Evolutionary conservation across 1,140 invertebrate species (phyloP), one percentile per base, ranked within the genome.

Genomic region (Teleopsis dalmanni): DNA sequence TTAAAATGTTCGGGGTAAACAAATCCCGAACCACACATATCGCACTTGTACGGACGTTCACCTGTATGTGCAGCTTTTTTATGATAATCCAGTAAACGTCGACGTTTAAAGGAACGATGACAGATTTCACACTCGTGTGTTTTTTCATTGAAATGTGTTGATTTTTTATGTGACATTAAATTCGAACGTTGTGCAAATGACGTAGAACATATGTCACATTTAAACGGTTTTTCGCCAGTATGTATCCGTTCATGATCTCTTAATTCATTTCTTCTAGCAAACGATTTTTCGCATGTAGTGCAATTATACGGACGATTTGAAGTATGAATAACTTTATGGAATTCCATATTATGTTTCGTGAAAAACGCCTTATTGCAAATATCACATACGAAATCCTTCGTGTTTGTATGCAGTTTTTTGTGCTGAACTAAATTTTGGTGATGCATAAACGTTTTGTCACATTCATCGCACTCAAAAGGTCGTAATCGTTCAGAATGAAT

Each of bases 1-100:
- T 87, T 88, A 59, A 83, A 86, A 60, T 89, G 87, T 59, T 88
- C 85, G 0, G 85, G 84, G 71, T 90, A 89, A 11, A 87, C 84
- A 70, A 92, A 91, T 0, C 81, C 83, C 3, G 87, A 83, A 29
- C 76, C 71, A 59, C 88, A 91, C 0, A 80, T 69, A 3, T 78
- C 71, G 60, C 88, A 91, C 57, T 83, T 80, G 44, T 82, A 82
- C 1, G 88, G 86, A 1, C 86, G 70, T 70, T 88, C 83, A 18
- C 85, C 84, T 0, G 83, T 88, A 65, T 92, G 88, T 1, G 79
- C 79, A 2, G 86, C 83, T 70, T 87, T 87, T 37, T 84, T 79
- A 60, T 92, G 88, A 65, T 90, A 89, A 62, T 89, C 84, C 7
- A 90, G 64, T 7, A 91, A 71, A 48, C 82, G 72, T 16, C 81